phyloP scores from a whole-genome alignment of 2,888 invertebrate species.

The Cerastoderma edule region DNA sequence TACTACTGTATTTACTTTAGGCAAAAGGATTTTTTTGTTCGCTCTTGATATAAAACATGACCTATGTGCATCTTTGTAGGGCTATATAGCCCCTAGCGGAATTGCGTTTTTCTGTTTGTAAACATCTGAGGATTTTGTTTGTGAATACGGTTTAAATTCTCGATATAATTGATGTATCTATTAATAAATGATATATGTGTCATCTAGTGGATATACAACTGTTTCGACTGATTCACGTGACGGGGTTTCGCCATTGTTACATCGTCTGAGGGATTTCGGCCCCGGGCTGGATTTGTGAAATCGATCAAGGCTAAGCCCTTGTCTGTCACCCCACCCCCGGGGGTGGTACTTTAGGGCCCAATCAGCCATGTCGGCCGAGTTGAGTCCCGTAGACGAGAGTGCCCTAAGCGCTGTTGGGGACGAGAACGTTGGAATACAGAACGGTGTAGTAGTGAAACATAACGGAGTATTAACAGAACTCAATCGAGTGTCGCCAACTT shows the following conservation, averaged over 20 bases:
- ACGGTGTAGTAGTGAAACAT: conserved; percentile 40
- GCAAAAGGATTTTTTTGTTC: background rate
- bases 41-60: conserved; percentile 6
- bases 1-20: conserved; percentile 27
- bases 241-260: background rate
- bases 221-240: background rate
- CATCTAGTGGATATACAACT: background rate
- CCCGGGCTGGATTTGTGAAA: conserved; percentile 7
- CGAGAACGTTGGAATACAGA: conserved; percentile 53
- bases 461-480: conserved; percentile 57
- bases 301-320: background rate
- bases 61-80: conserved; percentile 1
- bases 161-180: background rate
- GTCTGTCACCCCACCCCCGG: conserved; percentile 13
- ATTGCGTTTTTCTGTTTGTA: background rate
- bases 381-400: conserved; percentile 47
- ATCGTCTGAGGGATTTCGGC: background rate
- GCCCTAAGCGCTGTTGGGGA: conserved; percentile 46
- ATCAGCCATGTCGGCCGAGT: conserved; percentile 39
- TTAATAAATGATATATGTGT: conserved; percentile 2
- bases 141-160: background rate
- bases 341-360: conserved; percentile 18
- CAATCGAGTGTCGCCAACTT: conserved; percentile 61
- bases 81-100: conserved; percentile 10
- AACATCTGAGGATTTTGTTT: background rate